Evolutionary conservation across 2,797 vertebrate genomes (phyloP).

Genomic region (Sebastes ruberrimus): DNA sequence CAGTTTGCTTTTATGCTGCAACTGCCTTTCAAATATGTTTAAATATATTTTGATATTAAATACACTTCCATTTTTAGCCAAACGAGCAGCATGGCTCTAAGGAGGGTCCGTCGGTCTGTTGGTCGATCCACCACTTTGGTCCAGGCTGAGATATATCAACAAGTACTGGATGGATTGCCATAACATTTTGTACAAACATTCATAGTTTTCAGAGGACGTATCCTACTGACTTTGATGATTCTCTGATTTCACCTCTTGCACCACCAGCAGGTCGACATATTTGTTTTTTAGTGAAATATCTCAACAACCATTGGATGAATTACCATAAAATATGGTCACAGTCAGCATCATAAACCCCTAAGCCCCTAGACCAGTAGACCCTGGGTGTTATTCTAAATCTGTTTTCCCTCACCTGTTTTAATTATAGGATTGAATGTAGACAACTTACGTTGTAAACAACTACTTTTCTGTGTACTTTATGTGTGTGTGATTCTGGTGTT

Average conservation of each 20-base stretch:
- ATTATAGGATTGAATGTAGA: background rate
- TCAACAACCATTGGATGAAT: background rate
- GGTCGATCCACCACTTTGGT: background rate
- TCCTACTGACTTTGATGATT: background rate
- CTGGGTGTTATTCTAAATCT: background rate
- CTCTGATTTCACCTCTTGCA: background rate
- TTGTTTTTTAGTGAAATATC: background rate
- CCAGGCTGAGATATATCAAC: background rate
- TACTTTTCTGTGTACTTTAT: background rate
- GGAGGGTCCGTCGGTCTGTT: too few relatives aligned
- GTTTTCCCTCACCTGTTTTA: background rate
- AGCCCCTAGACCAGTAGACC: too few relatives aligned
- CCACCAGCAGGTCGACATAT: background rate
- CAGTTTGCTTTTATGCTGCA: background rate
- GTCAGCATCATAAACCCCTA: background rate
- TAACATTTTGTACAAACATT: background rate
- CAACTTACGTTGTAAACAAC: background rate
- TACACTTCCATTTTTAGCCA: background rate
- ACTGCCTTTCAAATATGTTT: background rate
- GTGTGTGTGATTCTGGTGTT: background rate
- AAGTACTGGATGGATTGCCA: background rate
- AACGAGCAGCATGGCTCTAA: too few relatives aligned
- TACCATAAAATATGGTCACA: background rate
- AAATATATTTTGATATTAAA: background rate
- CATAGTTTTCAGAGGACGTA: background rate